These are phyloP conservation scores for Hormiphora californensis DNA, from an alignment of 37 sponge, comb jelly and placozoan genomes.

Conservation along the genomic window DNA sequence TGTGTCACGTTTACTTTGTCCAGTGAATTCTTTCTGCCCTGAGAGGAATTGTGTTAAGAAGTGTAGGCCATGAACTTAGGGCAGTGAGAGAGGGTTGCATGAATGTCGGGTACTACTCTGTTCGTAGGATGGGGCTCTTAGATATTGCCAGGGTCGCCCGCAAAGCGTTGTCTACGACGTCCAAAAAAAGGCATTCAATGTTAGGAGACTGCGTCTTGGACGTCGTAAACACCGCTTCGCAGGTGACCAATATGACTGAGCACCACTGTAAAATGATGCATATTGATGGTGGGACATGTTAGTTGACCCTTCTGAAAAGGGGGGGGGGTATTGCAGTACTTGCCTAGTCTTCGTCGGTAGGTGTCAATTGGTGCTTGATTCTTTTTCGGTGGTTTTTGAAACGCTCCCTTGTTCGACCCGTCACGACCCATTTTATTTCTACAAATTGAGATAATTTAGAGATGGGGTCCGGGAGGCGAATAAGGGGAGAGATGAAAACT, in stretches of 20 bases:
- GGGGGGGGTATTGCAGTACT: not conserved
- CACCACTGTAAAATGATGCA: too few species aligned
- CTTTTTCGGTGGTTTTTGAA: conserved; percentile 35
- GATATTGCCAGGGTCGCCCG: too few species aligned
- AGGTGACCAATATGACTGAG: too few species aligned
- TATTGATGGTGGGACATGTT: not conserved
- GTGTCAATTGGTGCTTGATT: conserved; percentile 14
- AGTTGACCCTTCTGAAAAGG: not conserved
- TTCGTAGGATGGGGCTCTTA: too few species aligned
- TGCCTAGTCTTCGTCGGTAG: conserved; percentile 17
- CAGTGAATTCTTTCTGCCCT: conserved; percentile 47
- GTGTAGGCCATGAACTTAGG: too few species aligned
- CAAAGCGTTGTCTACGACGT: too few species aligned
- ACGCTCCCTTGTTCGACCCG: not conserved
- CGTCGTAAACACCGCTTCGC: too few species aligned
- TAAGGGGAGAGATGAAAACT: not conserved
- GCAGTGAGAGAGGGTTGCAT: too few species aligned
- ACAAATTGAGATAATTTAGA: not conserved
- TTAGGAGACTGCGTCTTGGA: too few species aligned
- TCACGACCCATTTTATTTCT: not conserved
- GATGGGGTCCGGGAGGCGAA: not conserved
- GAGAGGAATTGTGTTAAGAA: too few species aligned
- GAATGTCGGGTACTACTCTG: too few species aligned
- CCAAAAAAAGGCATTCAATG: too few species aligned
- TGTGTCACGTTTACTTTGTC: conserved; percentile 1